These are phyloP conservation scores for Crotalus helleri DNA, from an alignment of 2,113 vertebrate species.

Conservation along the genomic window DNA sequence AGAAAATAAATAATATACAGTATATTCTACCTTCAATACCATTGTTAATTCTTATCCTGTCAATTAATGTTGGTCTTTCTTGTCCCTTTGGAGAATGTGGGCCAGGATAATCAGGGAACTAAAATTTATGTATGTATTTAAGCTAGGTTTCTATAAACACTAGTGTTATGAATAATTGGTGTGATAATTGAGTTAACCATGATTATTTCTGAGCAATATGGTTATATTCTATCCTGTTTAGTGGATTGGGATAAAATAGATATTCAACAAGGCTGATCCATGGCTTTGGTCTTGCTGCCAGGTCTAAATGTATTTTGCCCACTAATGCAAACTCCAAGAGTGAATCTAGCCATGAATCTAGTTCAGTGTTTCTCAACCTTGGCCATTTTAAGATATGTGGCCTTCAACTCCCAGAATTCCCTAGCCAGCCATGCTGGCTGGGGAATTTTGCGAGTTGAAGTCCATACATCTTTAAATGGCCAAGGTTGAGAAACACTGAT, in stretches of 20 bases:
- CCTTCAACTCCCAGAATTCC: too few species aligned
- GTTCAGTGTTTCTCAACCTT: too few species aligned
- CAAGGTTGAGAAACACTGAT: background rate
- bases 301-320: background rate
- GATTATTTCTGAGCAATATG: background rate
- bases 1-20: background rate
- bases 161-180: background rate
- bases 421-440: too few species aligned
- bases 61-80: background rate
- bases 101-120: background rate
- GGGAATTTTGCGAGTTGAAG: too few species aligned
- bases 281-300: background rate
- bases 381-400: too few species aligned
- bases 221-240: background rate
- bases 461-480: too few species aligned
- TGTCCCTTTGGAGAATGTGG: background rate
- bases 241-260: background rate
- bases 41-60: background rate
- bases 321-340: background rate
- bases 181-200: background rate
- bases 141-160: background rate
- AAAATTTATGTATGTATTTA: background rate
- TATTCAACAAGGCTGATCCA: background rate
- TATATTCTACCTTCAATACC: background rate
- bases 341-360: background rate